Percentiles rank a stretch among this genome's conserved stretches.
Evolutionary conservation across 2,113 vertebrate species (phyloP).

Genomic region (Coracopsis vasa): DNA sequence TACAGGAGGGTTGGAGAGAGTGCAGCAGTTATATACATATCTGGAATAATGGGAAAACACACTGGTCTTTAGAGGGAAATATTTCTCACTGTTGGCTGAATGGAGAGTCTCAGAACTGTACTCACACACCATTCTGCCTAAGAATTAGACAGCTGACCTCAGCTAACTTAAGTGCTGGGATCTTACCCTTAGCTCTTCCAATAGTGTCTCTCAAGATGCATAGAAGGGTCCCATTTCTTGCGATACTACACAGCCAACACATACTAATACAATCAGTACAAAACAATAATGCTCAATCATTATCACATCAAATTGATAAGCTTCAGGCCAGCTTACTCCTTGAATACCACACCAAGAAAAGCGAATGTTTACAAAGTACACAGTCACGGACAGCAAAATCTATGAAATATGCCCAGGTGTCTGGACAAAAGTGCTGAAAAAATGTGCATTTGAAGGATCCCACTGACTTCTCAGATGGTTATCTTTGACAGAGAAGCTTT

Average conservation of each 20-base stretch:
- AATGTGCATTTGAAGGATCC: neutral
- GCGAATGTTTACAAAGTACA: neutral
- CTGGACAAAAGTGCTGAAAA: neutral
- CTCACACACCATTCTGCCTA: rapidly evolving
- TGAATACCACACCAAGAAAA: neutral
- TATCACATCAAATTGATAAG: neutral
- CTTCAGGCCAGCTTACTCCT: neutral
- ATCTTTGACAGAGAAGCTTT: neutral
- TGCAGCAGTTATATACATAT: neutral
- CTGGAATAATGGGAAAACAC: neutral
- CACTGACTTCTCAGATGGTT: neutral
- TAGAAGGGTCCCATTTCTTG: neutral
- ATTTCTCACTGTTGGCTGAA: neutral
- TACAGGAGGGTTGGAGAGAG: neutral
- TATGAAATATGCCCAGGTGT: neutral
- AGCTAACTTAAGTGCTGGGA: neutral
- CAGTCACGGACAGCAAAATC: neutral
- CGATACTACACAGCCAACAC: neutral
- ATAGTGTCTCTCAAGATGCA: neutral
- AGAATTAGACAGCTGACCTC: neutral
- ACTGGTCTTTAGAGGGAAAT: neutral
- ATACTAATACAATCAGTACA: neutral
- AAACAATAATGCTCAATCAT: neutral
- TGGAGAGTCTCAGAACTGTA: neutral
- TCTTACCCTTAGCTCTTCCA: neutral